phyloP scores from a whole-genome alignment of 2,797 vertebrate genomes.

The Gephyroberyx darwinii region DNA sequence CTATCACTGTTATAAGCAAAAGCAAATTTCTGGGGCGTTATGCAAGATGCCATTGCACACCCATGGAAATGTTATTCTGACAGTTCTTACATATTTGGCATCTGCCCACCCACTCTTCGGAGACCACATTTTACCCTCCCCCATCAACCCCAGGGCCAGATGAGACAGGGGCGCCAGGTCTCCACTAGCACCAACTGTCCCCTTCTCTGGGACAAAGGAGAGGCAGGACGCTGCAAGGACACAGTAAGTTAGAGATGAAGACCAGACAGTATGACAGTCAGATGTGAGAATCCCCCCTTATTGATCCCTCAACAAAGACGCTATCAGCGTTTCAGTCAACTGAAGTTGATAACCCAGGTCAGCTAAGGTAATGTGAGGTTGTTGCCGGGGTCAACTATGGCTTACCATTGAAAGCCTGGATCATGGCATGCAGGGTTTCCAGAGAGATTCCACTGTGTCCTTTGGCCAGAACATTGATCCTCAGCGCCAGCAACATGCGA shows the following conservation, averaged over 20 bases:
- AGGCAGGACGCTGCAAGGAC: slow-evolving; percentile 89
- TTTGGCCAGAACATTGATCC: slow-evolving; percentile 97
- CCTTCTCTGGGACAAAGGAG: slow-evolving; percentile 96
- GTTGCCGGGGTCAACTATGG: neutral
- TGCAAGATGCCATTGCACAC: slow-evolving; percentile 20
- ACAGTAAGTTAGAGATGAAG: slow-evolving; percentile 17
- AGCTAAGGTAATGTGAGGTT: slow-evolving; percentile 5
- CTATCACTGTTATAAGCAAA: slow-evolving; percentile 44
- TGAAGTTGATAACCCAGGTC: slow-evolving; percentile 10
- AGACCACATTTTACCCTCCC: slow-evolving; percentile 99
- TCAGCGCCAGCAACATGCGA: slow-evolving; percentile 94
- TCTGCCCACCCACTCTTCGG: slow-evolving; percentile 99
- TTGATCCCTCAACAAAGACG: neutral
- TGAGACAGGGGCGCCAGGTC: slow-evolving; percentile 97
- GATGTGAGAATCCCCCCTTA: neutral
- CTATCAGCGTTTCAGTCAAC: slow-evolving; percentile 1
- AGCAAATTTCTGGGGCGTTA: slow-evolving; percentile 19
- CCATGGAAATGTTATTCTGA: slow-evolving; percentile 6
- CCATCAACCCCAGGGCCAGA: slow-evolving; percentile 95
- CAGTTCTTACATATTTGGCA: slow-evolving; percentile 92
- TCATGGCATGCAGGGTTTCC: slow-evolving; percentile 91
- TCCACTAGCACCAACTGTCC: slow-evolving; percentile 96
- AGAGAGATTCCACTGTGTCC: slow-evolving; percentile 95
- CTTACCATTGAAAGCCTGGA: slow-evolving; percentile 94
- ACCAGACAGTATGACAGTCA: neutral